A percentile compares a stretch with the other conserved stretches of the same genome.
phyloP scores from a whole-genome alignment of 2,797 vertebrate genomes.

The Falco berigora region DNA sequence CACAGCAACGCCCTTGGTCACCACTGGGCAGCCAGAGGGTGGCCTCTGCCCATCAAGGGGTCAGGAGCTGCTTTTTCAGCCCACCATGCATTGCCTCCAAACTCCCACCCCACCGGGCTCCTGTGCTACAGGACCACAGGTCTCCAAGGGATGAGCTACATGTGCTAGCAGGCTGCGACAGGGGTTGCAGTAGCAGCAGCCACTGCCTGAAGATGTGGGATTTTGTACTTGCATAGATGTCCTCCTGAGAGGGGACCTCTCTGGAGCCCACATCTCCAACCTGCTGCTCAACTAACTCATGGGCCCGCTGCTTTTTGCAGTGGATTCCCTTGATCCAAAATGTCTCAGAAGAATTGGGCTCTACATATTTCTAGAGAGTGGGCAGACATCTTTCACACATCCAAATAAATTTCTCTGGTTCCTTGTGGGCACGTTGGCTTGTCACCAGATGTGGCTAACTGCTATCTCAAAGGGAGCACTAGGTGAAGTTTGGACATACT shows the following conservation, averaged over 20 bases:
- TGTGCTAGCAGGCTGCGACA: accelerated
- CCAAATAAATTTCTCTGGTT: neutral
- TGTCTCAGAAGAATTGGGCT: neutral
- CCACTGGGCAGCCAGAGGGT: neutral
- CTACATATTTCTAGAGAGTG: neutral
- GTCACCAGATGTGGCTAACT: neutral
- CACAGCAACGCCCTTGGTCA: neutral
- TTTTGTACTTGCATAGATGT: neutral
- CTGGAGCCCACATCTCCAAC: neutral
- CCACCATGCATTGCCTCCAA: neutral
- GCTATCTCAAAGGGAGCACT: neutral
- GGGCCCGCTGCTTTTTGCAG: accelerated
- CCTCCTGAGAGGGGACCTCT: neutral
- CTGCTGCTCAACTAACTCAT: neutral
- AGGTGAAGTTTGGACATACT: neutral
- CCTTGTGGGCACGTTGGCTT: neutral
- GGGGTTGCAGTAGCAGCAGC: neutral
- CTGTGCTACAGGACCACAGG: neutral
- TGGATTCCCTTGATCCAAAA: neutral
- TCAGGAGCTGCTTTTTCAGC: neutral
- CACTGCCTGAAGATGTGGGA: neutral
- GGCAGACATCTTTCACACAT: neutral
- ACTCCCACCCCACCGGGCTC: neutral
- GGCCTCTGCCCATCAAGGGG: neutral
- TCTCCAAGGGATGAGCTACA: neutral